Evolutionary conservation across 2,797 vertebrate species (phyloP).

Genomic region (Eurystomus glaucurus): DNA sequence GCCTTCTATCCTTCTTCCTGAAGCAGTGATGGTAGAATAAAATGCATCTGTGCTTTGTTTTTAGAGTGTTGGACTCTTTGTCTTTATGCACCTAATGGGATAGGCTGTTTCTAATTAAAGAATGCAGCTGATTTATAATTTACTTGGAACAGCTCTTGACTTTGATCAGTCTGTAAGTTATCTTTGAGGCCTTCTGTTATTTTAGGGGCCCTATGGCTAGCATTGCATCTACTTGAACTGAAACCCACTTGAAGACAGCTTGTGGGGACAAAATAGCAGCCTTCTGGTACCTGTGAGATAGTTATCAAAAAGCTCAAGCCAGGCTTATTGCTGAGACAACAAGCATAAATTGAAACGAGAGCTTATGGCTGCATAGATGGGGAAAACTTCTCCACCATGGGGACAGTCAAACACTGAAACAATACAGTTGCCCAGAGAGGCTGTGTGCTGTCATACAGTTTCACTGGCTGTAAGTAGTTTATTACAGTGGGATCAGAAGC

Average conservation of each 20-base stretch:
- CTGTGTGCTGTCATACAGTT: not conserved
- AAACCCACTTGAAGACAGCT: not conserved
- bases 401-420: not conserved
- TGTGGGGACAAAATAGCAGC: not conserved
- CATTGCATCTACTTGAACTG: not conserved
- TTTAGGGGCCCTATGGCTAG: not conserved
- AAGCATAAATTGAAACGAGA: not conserved
- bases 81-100: not conserved
- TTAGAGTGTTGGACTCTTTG: not conserved
- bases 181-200: not conserved
- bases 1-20: not conserved
- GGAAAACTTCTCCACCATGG: not conserved
- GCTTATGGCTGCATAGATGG: not conserved
- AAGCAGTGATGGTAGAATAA: not conserved
- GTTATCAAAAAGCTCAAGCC: not conserved
- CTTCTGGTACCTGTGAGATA: not conserved
- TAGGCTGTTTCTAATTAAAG: constrained; percentile 27
- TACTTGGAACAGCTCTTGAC: not conserved
- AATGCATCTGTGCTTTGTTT: not conserved
- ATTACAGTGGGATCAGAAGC: not conserved
- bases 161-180: not conserved
- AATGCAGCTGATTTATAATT: not conserved
- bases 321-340: not conserved
- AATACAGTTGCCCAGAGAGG: not conserved
- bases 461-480: not conserved